Evolutionary conservation across 2,113 vertebrate genomes (phyloP).

Genomic region (Cygnus atratus): DNA sequence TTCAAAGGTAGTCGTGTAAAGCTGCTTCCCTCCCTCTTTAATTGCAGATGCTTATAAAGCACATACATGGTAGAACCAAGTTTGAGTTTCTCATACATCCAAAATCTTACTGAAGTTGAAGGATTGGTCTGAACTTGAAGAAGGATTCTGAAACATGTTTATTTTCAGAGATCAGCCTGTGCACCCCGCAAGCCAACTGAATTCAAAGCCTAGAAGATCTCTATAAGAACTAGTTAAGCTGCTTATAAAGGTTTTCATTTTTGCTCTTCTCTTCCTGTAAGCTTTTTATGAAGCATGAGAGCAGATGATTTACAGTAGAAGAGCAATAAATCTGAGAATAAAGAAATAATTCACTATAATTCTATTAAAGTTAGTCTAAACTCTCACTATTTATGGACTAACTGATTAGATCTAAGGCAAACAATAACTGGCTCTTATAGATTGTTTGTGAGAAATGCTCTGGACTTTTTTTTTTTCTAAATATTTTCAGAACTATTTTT

Average conservation of each 20-base stretch:
- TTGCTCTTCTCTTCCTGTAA: not conserved
- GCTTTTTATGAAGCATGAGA: not conserved
- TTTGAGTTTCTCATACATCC: not conserved
- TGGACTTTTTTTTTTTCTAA: not conserved
- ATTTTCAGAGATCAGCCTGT: not conserved
- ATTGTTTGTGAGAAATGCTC: not conserved
- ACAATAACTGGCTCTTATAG: not conserved
- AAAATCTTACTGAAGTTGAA: not conserved
- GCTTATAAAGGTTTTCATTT: not conserved
- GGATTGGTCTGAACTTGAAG: not conserved
- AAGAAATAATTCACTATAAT: not conserved
- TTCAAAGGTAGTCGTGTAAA: not conserved
- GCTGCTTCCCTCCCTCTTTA: slow-evolving; percentile 21
- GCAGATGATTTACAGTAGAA: not conserved
- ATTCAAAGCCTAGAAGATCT: not conserved
- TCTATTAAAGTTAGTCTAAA: not conserved
- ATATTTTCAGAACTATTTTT: not conserved
- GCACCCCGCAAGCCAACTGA: not conserved
- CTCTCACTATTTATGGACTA: not conserved
- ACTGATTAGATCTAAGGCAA: not conserved
- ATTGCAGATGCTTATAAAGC: not conserved
- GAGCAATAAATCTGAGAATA: not conserved
- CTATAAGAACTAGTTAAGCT: not conserved
- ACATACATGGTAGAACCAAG: not conserved
- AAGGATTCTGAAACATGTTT: not conserved